Conservation (phyloP, 2,797 vertebrate species). For the Xyrichtys novacula region DNA sequence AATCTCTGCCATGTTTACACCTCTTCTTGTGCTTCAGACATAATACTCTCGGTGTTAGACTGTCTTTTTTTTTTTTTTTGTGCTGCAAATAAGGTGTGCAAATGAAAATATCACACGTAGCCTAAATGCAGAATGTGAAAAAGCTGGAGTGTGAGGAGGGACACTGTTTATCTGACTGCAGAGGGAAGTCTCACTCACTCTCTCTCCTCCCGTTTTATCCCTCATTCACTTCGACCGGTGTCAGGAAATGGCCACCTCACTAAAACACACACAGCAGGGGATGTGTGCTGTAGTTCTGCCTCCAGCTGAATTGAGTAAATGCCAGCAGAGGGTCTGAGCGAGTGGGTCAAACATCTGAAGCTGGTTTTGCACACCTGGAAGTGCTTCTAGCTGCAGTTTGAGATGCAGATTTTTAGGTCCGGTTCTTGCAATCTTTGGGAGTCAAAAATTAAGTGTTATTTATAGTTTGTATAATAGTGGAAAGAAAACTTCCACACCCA, state of each 20-base stretch:
- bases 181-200: conserved; percentile 22
- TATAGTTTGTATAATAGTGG: too few species aligned
- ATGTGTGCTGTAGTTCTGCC: too few species aligned
- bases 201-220: conserved; percentile 40
- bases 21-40: conserved; percentile 22
- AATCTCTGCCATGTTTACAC: conserved; percentile 31
- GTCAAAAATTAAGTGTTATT: too few species aligned
- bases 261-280: too few species aligned
- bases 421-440: too few species aligned
- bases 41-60: conserved; percentile 32
- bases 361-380: too few species aligned
- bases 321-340: conserved; percentile 46
- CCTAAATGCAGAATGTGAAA: conserved; percentile 39
- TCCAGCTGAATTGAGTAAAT: conserved; percentile 12
- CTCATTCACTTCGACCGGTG: conserved; percentile 21
- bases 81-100: conserved; percentile 28
- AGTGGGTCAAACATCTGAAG: conserved; percentile 46
- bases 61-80: conserved; percentile 38
- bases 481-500: too few species aligned
- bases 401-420: too few species aligned
- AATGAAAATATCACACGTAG: conserved; percentile 57
- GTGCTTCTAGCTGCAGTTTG: too few species aligned
- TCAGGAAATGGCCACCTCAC: conserved; percentile 53
- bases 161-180: conserved; percentile 30
- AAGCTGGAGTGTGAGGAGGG: conserved; percentile 41